These are phyloP conservation scores for Portunus trituberculatus DNA, from an alignment of 1,140 invertebrate genomes.

Conservation along the genomic window DNA sequence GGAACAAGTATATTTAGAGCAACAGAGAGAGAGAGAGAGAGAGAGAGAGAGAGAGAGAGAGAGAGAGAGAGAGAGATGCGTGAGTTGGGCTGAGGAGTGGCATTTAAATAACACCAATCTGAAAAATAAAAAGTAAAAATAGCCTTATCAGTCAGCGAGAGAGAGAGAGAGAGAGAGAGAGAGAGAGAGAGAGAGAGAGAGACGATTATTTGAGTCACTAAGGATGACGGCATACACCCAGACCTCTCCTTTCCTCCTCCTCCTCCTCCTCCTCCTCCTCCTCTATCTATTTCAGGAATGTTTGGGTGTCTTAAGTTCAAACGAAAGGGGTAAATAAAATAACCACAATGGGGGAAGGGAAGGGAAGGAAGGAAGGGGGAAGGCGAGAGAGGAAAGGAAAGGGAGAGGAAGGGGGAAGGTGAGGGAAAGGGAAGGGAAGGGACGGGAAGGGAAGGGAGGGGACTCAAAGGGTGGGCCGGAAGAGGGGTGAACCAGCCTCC, in stretches of 20 bases:
- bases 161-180: neutral
- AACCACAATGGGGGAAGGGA: neutral
- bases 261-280: slow-evolving; percentile 22
- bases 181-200: neutral
- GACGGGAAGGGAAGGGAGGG: neutral
- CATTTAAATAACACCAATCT: no score
- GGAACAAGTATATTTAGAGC: no score
- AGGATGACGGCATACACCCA: neutral
- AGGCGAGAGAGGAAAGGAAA: neutral
- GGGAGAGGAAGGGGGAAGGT: neutral
- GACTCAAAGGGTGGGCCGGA: neutral
- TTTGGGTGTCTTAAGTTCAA: neutral
- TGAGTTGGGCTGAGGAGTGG: neutral
- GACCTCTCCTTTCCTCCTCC: slow-evolving; percentile 26
- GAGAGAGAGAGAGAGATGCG: no score
- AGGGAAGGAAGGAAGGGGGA: neutral
- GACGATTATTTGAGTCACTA: neutral
- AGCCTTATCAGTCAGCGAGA: neutral
- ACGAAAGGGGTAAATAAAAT: neutral
- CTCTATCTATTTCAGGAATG: slow-evolving; percentile 28
- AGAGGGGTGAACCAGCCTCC: neutral
- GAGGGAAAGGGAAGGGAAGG: neutral
- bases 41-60: slow-evolving; percentile 14
- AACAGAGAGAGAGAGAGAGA: slow-evolving; percentile 25
- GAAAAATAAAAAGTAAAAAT: no score